Evolutionary conservation across 2,797 vertebrate genomes (phyloP).

Genomic region (Heterohyrax brucei): DNA sequence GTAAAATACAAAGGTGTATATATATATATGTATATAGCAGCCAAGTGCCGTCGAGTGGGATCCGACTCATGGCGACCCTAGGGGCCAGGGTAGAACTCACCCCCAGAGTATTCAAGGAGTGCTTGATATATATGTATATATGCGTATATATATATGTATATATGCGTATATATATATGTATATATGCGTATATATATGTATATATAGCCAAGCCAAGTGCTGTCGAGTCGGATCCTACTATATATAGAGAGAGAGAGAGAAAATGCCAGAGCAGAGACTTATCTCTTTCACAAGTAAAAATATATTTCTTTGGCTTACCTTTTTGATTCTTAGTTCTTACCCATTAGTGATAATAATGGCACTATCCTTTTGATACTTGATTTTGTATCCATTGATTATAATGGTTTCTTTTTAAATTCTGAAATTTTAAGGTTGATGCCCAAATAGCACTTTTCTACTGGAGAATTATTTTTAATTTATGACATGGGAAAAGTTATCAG

Average conservation of each 20-base stretch:
- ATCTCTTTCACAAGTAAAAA: neutral
- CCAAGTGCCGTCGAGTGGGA: too few species aligned
- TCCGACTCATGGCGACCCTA: too few species aligned
- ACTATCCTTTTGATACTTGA: neutral
- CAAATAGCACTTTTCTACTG: slow-evolving; percentile 4
- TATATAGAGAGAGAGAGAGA: neutral
- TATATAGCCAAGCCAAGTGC: too few species aligned
- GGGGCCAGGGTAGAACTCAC: too few species aligned
- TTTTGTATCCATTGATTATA: neutral
- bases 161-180: too few species aligned
- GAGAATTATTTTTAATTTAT: neutral
- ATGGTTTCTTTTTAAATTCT: neutral
- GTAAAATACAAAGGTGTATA: neutral
- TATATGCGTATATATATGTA: too few species aligned
- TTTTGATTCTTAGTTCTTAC: neutral
- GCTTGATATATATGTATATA: too few species aligned
- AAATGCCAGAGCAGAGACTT: neutral
- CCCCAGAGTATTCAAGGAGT: too few species aligned
- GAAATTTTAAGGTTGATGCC: neutral
- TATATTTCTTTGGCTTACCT: neutral
- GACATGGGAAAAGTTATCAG: neutral
- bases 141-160: too few species aligned
- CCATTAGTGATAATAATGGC: neutral
- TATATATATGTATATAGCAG: too few species aligned
- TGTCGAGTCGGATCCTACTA: too few species aligned